Conservation (phyloP, 2,888 invertebrate species). For the Callinectes sapidus region DNA sequence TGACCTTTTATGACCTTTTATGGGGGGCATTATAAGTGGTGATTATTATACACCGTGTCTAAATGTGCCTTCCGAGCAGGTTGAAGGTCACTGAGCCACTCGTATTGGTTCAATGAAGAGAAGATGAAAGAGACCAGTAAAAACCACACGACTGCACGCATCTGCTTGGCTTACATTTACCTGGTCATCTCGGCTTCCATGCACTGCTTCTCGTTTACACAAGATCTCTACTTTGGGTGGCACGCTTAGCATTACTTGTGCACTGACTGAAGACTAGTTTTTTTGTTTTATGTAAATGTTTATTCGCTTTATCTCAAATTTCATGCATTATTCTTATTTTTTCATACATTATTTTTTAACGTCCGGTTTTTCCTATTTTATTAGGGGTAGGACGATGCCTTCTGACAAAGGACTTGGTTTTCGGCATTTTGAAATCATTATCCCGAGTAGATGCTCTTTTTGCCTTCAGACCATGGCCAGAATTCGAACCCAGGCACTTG, state of each 20-base stretch:
- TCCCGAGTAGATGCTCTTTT: too few species aligned
- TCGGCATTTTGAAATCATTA: too few species aligned
- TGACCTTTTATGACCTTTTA: too few species aligned
- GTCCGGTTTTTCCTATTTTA: too few species aligned
- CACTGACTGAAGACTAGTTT: not conserved
- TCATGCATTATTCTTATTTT: too few species aligned
- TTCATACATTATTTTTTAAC: too few species aligned
- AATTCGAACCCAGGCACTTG: too few species aligned
- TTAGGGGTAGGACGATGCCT: too few species aligned
- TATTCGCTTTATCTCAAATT: not conserved
- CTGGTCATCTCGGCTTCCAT: not conserved
- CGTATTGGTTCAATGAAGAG: not conserved
- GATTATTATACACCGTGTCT: too few species aligned
- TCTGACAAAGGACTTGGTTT: too few species aligned
- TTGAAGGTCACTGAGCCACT: not conserved
- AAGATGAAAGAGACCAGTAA: not conserved
- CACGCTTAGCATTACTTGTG: not conserved
- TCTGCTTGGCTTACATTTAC: not conserved
- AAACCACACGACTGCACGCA: not conserved
- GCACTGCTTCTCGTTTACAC: not conserved
- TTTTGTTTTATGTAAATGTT: not conserved
- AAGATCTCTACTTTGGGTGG: not conserved
- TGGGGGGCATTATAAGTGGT: too few species aligned
- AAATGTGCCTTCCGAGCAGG: not conserved
- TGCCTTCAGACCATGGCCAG: too few species aligned